phyloP scores from a whole-genome alignment of 2,113 vertebrate genomes.

The Callocephalon fimbriatum region DNA sequence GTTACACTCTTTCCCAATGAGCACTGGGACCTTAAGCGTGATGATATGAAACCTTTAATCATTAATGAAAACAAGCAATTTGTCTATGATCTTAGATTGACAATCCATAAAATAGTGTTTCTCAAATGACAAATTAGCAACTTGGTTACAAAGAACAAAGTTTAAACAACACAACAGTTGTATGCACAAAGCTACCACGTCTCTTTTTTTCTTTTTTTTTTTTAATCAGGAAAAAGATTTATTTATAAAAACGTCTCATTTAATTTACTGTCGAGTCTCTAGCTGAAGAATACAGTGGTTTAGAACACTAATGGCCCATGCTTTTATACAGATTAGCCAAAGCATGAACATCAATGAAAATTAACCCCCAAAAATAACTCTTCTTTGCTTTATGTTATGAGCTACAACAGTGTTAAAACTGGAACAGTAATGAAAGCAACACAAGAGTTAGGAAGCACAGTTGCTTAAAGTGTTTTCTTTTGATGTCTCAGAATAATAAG shows the following conservation, averaged over 20 bases:
- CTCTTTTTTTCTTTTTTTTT: neutral
- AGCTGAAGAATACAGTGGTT: constrained; percentile 66
- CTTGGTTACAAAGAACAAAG: constrained; percentile 66
- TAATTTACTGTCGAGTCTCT: constrained; percentile 64
- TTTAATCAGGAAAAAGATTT: constrained; percentile 66
- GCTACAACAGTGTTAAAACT: constrained; percentile 67
- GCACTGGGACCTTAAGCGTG: constrained; percentile 39
- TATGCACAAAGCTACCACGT: constrained; percentile 68
- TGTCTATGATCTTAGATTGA: constrained; percentile 54
- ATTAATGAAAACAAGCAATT: constrained; percentile 64
- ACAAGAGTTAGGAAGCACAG: constrained; percentile 72
- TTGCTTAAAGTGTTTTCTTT: constrained; percentile 70
- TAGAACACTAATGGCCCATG: constrained; percentile 69
- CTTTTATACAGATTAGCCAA: constrained; percentile 69
- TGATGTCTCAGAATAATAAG: constrained; percentile 71
- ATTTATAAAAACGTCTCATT: constrained; percentile 74
- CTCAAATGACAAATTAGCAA: constrained; percentile 61
- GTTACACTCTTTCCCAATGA: constrained; percentile 44
- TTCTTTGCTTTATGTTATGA: constrained; percentile 52
- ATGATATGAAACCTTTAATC: constrained; percentile 67
- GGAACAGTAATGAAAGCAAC: constrained; percentile 72
- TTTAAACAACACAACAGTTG: constrained; percentile 69
- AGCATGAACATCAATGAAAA: constrained; percentile 71
- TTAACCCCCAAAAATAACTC: constrained; percentile 18
- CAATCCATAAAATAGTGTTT: constrained; percentile 69